A percentile compares a stretch with the other conserved stretches of the same genome.
Conservation (phyloP, 2,113 vertebrate genomes). For the Pituophis catenifer region DNA sequence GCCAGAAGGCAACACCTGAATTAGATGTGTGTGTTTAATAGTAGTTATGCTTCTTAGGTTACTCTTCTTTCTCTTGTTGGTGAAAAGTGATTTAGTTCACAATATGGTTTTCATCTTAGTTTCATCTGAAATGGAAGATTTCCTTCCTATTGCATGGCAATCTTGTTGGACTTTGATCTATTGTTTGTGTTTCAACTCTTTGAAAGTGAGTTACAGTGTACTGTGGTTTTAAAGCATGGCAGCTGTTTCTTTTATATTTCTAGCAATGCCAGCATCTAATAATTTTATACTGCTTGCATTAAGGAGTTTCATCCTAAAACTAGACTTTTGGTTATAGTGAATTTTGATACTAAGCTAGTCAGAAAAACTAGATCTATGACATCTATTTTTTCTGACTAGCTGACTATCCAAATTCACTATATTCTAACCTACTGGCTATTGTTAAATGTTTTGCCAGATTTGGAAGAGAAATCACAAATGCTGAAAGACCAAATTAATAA, state of each 20-base stretch:
- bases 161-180: conserved; percentile 45
- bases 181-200: background rate
- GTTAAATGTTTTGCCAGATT: background rate
- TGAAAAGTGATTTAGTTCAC: conserved; percentile 51
- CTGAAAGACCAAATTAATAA: background rate
- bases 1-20: conserved; percentile 67
- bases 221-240: conserved; percentile 19
- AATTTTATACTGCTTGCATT: background rate
- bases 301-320: background rate
- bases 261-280: background rate
- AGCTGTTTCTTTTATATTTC: conserved; percentile 14
- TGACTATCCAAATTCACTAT: background rate
- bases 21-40: conserved; percentile 48
- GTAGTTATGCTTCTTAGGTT: conserved; percentile 39
- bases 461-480: background rate
- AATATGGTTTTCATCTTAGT: conserved; percentile 46
- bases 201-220: background rate
- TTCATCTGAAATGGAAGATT: conserved; percentile 60
- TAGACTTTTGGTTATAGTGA: background rate
- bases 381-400: background rate
- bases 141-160: conserved; percentile 47
- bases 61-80: conserved; percentile 45
- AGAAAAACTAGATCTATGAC: background rate
- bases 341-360: too few species aligned
- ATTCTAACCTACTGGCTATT: background rate